Evolutionary conservation across 2,888 invertebrate genomes (phyloP).

Genomic region (Nudaria mundana): DNA sequence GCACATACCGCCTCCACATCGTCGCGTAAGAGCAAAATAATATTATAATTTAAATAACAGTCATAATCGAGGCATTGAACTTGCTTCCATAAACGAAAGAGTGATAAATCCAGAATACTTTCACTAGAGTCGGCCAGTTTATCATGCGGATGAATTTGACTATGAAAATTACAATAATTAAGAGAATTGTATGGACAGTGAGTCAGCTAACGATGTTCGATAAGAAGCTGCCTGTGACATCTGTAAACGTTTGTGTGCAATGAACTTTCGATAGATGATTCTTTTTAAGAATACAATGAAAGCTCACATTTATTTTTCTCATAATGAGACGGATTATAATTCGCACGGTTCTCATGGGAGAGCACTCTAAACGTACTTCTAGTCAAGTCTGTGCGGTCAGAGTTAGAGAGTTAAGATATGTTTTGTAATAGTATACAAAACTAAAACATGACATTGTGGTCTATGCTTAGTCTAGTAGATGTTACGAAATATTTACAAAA

Average conservation of each 20-base stretch:
- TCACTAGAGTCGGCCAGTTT: slow-evolving; percentile 62
- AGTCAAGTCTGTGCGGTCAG: slow-evolving; percentile 33
- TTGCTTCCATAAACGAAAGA: slow-evolving; percentile 61
- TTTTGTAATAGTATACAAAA: slow-evolving; percentile 46
- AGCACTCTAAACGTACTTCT: slow-evolving; percentile 43
- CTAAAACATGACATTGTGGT: slow-evolving; percentile 38
- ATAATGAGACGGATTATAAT: slow-evolving; percentile 67
- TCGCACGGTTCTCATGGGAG: slow-evolving; percentile 60
- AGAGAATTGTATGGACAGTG: slow-evolving; percentile 66
- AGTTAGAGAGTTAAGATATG: slow-evolving; percentile 44
- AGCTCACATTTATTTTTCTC: slow-evolving; percentile 62
- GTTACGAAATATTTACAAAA: slow-evolving; percentile 34
- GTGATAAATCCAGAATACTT: slow-evolving; percentile 76
- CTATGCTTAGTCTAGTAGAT: slow-evolving; percentile 18
- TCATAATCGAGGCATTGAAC: slow-evolving; percentile 79
- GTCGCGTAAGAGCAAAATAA: slow-evolving; percentile 55
- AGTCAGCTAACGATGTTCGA: slow-evolving; percentile 67
- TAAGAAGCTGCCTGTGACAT: slow-evolving; percentile 64
- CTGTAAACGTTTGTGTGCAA: slow-evolving; percentile 55
- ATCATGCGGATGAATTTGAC: slow-evolving; percentile 59
- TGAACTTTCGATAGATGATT: slow-evolving; percentile 65
- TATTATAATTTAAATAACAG: slow-evolving; percentile 69
- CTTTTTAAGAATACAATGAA: slow-evolving; percentile 59
- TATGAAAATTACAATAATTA: slow-evolving; percentile 75
- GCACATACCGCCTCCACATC: slow-evolving; percentile 44